A percentile compares a stretch with the other conserved stretches of the same genome.
Conservation (phyloP, 1,140 invertebrate genomes). For the Akabosia matsudoensis region DNA sequence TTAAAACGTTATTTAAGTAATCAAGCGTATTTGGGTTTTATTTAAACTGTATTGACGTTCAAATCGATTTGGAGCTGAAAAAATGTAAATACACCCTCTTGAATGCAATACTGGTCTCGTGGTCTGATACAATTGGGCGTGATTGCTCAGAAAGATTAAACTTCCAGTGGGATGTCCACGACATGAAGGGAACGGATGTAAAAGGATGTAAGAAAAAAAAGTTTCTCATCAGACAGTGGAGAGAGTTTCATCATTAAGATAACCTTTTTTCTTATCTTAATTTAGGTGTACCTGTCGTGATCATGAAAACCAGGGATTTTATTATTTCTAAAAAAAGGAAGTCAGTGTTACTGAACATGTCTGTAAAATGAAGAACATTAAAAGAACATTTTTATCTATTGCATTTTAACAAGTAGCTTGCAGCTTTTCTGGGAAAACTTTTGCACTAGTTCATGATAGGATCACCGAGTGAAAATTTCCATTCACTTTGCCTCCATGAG, state of each 20-base stretch:
- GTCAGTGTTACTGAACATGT: background rate
- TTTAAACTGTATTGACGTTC: no score
- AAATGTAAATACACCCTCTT: no score
- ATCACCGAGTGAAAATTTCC: no score
- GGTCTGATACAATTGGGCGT: no score
- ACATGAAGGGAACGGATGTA: background rate
- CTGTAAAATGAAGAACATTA: background rate
- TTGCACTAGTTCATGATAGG: background rate
- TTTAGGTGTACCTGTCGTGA: background rate
- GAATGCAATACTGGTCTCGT: no score
- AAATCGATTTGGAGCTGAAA: no score
- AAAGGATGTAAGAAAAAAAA: no score
- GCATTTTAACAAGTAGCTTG: no score
- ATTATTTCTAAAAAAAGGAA: background rate
- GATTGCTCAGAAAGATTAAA: conserved; percentile 13
- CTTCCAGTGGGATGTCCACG: background rate
- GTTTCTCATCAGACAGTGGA: background rate
- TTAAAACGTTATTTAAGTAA: no score
- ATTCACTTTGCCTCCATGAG: no score
- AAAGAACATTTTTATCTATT: background rate
- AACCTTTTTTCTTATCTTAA: background rate
- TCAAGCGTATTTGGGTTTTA: no score
- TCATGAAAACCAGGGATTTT: background rate
- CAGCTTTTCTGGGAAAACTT: no score
- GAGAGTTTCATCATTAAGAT: background rate